Evolutionary conservation across 2,888 invertebrate genomes (phyloP).

Genomic region (Leptinotarsa rubiginosa): DNA sequence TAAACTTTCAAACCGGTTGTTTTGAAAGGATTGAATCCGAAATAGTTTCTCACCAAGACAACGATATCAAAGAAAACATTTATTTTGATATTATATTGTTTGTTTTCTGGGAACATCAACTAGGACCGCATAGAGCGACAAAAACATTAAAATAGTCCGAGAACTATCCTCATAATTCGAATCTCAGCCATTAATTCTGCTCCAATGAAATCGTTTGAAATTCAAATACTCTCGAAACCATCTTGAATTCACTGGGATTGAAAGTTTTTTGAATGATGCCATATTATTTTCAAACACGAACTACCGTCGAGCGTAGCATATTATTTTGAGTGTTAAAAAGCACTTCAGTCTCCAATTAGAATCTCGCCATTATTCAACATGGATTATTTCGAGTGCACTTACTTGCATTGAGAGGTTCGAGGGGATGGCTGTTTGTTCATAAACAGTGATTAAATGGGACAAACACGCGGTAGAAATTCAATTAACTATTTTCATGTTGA

Average conservation of each 20-base stretch:
- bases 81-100: too few species aligned
- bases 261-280: conserved; percentile 17
- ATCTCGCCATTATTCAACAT: conserved; percentile 19
- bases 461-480: conserved; percentile 2
- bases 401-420: conserved; percentile 20
- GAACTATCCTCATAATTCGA: background rate
- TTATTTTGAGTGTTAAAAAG: conserved; percentile 31
- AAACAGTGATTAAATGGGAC: conserved; percentile 8
- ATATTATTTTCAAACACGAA: conserved; percentile 23
- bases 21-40: too few species aligned
- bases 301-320: conserved; percentile 17
- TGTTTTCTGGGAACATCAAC: background rate
- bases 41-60: too few species aligned
- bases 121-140: background rate
- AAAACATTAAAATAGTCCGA: background rate
- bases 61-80: too few species aligned
- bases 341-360: conserved; percentile 29
- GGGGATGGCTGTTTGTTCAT: conserved; percentile 25
- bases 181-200: background rate
- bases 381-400: conserved; percentile 26
- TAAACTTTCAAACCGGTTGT: too few species aligned
- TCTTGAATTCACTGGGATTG: background rate
- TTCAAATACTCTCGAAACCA: conserved; percentile 7
- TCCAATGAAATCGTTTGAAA: conserved; percentile 1
- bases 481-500: conserved; percentile 5